These are phyloP conservation scores for Silvanus unidentatus DNA, from an alignment of 2,888 invertebrate genomes.

Conservation along the genomic window DNA sequence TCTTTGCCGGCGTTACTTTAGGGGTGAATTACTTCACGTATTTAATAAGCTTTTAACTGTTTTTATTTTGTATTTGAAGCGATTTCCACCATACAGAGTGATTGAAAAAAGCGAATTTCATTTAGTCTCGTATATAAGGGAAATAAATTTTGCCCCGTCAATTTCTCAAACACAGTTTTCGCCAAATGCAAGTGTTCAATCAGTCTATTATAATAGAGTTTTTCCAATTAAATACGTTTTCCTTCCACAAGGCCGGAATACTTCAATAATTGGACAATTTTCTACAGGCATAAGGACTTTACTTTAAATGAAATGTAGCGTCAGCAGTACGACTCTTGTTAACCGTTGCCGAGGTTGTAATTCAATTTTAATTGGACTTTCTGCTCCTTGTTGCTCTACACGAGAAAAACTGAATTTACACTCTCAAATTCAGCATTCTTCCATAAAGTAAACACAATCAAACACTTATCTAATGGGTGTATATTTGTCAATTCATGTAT, in stretches of 20 bases:
- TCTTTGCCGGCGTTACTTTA: background rate
- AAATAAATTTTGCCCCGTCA: no score
- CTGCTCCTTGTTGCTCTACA: background rate
- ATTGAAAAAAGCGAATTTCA: no score
- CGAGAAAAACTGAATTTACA: no score
- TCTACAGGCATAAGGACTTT: conserved; percentile 4
- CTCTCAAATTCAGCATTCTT: no score
- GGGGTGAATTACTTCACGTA: background rate
- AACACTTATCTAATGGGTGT: no score
- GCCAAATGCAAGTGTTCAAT: conserved; percentile 12
- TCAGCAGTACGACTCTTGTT: conserved; percentile 6
- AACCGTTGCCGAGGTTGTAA: conserved; percentile 4
- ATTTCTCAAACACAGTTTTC: no score
- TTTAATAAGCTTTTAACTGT: no score
- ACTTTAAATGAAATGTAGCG: conserved; percentile 6
- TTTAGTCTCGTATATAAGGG: background rate
- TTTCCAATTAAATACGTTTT: conserved; percentile 7
- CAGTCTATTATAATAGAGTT: conserved; percentile 15
- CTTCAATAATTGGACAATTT: conserved; percentile 11
- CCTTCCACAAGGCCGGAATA: conserved; percentile 1
- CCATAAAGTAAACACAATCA: no score
- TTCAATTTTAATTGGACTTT: conserved; percentile 5
- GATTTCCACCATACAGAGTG: no score
- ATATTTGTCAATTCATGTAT: no score
- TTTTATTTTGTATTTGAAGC: no score